These are phyloP conservation scores for Callocephalon fimbriatum DNA, from an alignment of 2,113 vertebrate species.

Conservation along the genomic window DNA sequence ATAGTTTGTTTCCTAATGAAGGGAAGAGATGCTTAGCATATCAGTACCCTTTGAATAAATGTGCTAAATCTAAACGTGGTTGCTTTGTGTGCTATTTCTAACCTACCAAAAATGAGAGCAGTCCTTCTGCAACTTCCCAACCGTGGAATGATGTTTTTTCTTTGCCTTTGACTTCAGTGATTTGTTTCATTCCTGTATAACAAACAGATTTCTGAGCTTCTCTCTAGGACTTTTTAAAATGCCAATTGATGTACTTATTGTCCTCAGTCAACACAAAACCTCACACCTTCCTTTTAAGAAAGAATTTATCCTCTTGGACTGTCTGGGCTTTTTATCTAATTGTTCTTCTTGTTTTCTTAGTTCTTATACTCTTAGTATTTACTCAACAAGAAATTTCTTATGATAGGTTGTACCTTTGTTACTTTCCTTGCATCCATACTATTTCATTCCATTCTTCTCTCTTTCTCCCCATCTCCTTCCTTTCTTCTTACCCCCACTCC, in stretches of 20 bases:
- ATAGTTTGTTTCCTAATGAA: not conserved
- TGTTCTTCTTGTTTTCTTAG: constrained; percentile 44
- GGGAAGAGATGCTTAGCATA: not conserved
- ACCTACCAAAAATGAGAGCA: not conserved
- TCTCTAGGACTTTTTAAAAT: not conserved
- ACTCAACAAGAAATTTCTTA: constrained; percentile 48
- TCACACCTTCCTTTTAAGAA: not conserved
- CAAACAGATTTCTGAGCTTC: not conserved
- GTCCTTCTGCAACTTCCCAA: not conserved
- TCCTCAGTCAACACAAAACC: not conserved
- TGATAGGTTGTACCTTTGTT: constrained; percentile 52
- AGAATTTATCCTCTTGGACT: not conserved
- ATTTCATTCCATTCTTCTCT: not conserved
- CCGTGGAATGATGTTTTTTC: not conserved
- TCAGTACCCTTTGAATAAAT: not conserved
- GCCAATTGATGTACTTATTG: not conserved
- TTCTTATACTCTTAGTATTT: constrained; percentile 19
- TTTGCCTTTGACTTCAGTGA: not conserved
- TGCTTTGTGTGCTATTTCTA: not conserved
- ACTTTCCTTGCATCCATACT: constrained; percentile 15
- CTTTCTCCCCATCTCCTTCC: not conserved
- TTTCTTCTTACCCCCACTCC: not conserved
- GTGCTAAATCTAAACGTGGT: not conserved
- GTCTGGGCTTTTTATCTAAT: not conserved
- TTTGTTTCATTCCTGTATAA: not conserved